These are phyloP conservation scores for Trematomus bernacchii DNA, from an alignment of 2,797 vertebrate species.

Conservation along the genomic window DNA sequence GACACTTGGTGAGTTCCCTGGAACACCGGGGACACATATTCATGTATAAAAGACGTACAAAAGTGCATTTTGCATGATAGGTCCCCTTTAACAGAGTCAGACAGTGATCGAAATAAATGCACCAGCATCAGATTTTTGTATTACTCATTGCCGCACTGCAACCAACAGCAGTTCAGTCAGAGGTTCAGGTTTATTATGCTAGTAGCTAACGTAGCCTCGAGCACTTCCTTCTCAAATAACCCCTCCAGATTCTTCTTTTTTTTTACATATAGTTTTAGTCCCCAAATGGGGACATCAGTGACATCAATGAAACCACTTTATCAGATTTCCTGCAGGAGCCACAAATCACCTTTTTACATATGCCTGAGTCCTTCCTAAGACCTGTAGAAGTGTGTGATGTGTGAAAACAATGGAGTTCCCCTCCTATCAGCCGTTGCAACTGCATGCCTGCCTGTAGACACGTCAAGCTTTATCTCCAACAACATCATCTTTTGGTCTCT, in stretches of 20 bases:
- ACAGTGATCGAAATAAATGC: not conserved
- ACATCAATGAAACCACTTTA: not conserved
- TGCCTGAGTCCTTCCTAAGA: not conserved
- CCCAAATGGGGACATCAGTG: too few relatives aligned
- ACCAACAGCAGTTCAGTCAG: too few relatives aligned
- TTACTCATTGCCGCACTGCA: not conserved
- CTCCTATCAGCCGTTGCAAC: conserved; percentile 17
- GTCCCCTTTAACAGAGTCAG: not conserved
- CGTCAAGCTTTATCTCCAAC: conserved; percentile 30
- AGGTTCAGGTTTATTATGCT: not conserved
- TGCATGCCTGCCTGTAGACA: not conserved
- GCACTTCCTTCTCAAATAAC: too few relatives aligned
- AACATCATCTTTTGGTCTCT: conserved; percentile 9
- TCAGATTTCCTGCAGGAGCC: too few relatives aligned
- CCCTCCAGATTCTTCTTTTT: too few relatives aligned
- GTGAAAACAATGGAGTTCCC: not conserved
- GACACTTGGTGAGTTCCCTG: too few relatives aligned
- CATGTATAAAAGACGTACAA: too few relatives aligned
- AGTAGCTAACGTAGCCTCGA: too few relatives aligned
- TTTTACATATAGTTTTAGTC: too few relatives aligned
- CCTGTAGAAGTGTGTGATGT: not conserved
- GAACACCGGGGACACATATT: too few relatives aligned
- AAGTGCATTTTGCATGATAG: too few relatives aligned
- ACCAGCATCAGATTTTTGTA: not conserved
- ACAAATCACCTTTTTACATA: not conserved